Base-by-base conservation (phyloP, 1,140 invertebrate species). In the Drosophila nasuta region DNA sequence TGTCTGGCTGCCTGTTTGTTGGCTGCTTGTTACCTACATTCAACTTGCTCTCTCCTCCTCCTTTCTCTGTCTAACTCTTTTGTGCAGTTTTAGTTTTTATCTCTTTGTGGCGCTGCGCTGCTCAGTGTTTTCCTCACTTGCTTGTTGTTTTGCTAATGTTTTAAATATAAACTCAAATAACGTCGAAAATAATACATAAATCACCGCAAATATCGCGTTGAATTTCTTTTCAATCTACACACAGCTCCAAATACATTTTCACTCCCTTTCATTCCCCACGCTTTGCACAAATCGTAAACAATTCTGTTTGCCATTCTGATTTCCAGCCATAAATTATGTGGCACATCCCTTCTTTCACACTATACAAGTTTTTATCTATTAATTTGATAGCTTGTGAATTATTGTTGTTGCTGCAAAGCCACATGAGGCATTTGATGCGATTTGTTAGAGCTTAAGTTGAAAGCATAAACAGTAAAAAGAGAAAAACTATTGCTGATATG, bases 121-220 rank as follows among this genome's bases (percentile, higher is more conserved):
- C 10, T 33, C 45, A 33, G 7, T 13, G 7, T 41, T 54, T 58
- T 28, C n/a, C 10, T 49, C 45, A 7, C 15, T 66, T 56, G 25
- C 49, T 45, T 60, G 13, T 41, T 69, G 69, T 68, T 80, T 65
- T 68, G 77, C 80, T 89, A 87, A 87, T 87, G 83, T 72, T 89
- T 88, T 88, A 89, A 89, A 88, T 89, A 88, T 88, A 89, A 81
- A 88, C 83, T 89, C 85, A 82, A 77, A 88, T 88, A 88, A 89
- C 78, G 85, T 82, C 66, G 73, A 88, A 87, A 88, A 88, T 88
- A 87, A 80, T 75, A 62, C 81, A 89, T 88, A 88, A 88, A 88
- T 88, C 83, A 89, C 71, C 51, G 52, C 46, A 87, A 77, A 87
- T 87, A 82, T 87, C 79, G 79, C 82, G 67, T 66, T 71, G 77